Evolutionary conservation across 2,797 vertebrate genomes (phyloP).

Genomic region (Falco cherrug): DNA sequence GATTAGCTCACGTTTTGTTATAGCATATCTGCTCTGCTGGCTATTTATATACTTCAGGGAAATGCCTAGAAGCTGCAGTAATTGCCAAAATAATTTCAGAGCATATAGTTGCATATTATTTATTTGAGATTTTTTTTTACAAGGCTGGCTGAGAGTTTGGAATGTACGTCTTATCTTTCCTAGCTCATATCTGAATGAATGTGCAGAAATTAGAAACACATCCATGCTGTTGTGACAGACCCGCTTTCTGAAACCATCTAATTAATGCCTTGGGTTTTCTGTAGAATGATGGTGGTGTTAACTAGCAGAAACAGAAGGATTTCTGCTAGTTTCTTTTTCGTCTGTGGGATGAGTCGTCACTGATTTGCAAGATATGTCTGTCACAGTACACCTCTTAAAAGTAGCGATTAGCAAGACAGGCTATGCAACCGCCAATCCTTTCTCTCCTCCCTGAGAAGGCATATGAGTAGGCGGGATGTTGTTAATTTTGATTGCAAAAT

Average conservation of each 20-base stretch:
- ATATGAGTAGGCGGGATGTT: neutral
- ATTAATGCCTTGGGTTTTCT: constrained; percentile 73
- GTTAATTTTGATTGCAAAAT: constrained; percentile 42
- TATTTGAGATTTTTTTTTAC: neutral
- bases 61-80: constrained; percentile 51
- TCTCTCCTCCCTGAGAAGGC: neutral
- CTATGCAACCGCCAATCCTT: neutral
- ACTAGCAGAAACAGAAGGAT: constrained; percentile 40
- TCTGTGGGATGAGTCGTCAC: constrained; percentile 35
- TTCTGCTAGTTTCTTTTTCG: constrained; percentile 45
- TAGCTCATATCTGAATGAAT: constrained; percentile 48
- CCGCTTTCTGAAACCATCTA: constrained; percentile 70
- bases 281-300: constrained; percentile 42
- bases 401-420: constrained; percentile 4
- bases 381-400: neutral
- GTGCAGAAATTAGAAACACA: constrained; percentile 60
- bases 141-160: constrained; percentile 1
- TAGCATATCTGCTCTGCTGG: constrained; percentile 14
- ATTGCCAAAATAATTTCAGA: constrained; percentile 15
- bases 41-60: constrained; percentile 61
- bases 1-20: constrained; percentile 23
- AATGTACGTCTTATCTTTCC: constrained; percentile 41
- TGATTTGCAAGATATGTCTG: constrained; percentile 31
- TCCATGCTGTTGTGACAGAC: constrained; percentile 70
- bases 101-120: constrained; percentile 35